These are phyloP conservation scores for Brachionus rubens DNA, from an alignment of 1,140 invertebrate species.

Conservation along the genomic window DNA sequence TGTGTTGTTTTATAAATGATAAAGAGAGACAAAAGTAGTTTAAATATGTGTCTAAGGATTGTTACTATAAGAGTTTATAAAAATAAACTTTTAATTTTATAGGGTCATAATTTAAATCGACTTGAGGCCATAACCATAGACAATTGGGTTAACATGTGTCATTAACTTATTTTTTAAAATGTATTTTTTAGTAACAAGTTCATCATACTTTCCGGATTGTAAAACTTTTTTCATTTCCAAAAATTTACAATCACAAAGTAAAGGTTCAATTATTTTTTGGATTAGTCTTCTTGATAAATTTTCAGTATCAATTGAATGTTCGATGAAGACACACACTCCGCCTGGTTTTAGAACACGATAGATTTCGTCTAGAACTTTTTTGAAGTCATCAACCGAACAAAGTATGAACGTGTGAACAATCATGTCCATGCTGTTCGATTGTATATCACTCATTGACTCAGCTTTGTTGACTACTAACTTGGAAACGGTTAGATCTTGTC, in stretches of 20 bases:
- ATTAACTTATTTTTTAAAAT: background rate
- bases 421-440: constrained; percentile 15
- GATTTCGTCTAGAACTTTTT: background rate
- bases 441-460: constrained; percentile 6
- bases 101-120: no score
- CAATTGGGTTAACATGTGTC: background rate
- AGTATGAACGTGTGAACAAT: constrained; percentile 24
- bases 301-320: background rate
- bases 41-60: no score
- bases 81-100: no score
- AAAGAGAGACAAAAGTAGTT: no score
- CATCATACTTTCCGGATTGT: background rate
- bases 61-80: no score
- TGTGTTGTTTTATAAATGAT: no score
- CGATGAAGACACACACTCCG: constrained; percentile 25
- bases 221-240: constrained; percentile 9
- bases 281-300: background rate
- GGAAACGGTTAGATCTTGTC: background rate
- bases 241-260: background rate
- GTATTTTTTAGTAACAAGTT: background rate
- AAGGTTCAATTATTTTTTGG: background rate
- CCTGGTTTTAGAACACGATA: constrained; percentile 33
- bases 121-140: constrained; percentile 4
- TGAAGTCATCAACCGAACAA: constrained; percentile 3
- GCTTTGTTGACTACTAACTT: constrained; percentile 12